These are phyloP conservation scores for Allobates femoralis DNA, from an alignment of 2,797 vertebrate genomes.

Conservation along the genomic window DNA sequence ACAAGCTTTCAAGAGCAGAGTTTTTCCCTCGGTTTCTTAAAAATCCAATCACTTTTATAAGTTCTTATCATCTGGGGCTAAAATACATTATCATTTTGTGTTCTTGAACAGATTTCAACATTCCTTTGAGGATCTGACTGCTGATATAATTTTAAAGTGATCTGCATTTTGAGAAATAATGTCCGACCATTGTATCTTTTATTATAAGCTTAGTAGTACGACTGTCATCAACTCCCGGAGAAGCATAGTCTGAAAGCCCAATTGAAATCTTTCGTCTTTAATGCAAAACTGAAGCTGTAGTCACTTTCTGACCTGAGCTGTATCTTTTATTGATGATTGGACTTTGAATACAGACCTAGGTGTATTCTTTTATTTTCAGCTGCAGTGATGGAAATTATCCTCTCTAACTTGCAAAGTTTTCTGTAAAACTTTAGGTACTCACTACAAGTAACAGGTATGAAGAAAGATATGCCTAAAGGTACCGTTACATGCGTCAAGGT, in stretches of 20 bases:
- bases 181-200: constrained; percentile 45
- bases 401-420: constrained; percentile 10
- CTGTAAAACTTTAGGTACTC: constrained; percentile 6
- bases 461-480: background rate
- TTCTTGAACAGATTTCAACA: constrained; percentile 48
- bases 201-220: constrained; percentile 35
- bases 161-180: constrained; percentile 55
- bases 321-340: constrained; percentile 12
- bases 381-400: background rate
- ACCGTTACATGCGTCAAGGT: too few species aligned
- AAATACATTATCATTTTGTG: constrained; percentile 54
- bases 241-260: constrained; percentile 20
- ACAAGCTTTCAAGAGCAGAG: constrained; percentile 35
- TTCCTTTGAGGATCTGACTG: constrained; percentile 56
- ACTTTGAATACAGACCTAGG: background rate
- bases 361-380: background rate
- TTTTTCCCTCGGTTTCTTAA: constrained; percentile 34
- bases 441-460: background rate
- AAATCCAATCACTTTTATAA: constrained; percentile 56
- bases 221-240: constrained; percentile 29
- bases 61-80: constrained; percentile 42
- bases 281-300: constrained; percentile 31
- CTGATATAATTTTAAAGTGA: constrained; percentile 44
- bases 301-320: constrained; percentile 4
- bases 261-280: constrained; percentile 10